These are phyloP conservation scores for Lagopus leucura DNA, from an alignment of 2,113 vertebrate species.

Conservation along the genomic window DNA sequence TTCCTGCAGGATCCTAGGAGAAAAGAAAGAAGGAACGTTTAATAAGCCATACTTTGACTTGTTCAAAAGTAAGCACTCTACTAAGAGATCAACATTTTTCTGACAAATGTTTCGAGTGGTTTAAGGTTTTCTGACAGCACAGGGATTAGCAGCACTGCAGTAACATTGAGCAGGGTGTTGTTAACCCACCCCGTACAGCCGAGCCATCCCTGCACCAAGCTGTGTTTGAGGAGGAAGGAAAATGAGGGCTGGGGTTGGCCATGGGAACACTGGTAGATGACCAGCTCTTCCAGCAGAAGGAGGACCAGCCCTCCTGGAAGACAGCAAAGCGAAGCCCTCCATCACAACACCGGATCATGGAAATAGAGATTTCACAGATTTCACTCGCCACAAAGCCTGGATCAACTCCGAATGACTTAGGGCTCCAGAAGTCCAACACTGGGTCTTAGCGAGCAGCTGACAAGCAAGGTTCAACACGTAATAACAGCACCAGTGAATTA, in stretches of 20 bases:
- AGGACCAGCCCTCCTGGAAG: background rate
- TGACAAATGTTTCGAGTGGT: background rate
- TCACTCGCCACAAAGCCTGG: background rate
- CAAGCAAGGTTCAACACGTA: background rate
- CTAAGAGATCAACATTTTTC: background rate
- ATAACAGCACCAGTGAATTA: background rate
- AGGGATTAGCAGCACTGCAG: background rate
- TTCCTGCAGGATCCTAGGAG: slow-evolving; percentile 94
- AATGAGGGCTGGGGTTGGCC: background rate
- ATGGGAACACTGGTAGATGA: background rate
- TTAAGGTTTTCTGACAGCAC: background rate
- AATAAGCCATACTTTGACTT: background rate
- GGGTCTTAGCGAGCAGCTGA: background rate
- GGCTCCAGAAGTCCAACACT: background rate
- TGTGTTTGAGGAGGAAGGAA: background rate
- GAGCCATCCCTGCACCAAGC: background rate
- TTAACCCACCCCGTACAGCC: too few relatives aligned
- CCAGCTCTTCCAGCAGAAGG: background rate
- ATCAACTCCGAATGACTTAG: background rate
- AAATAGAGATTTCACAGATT: slow-evolving; percentile 7
- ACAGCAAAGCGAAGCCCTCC: background rate
- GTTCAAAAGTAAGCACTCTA: background rate
- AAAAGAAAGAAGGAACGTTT: slow-evolving; percentile 2
- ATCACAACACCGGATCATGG: rapidly evolving
- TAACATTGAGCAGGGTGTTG: rapidly evolving